These are phyloP conservation scores for Pristionchus pacificus DNA, from an alignment of 1,140 invertebrate species.

Conservation along the genomic window DNA sequence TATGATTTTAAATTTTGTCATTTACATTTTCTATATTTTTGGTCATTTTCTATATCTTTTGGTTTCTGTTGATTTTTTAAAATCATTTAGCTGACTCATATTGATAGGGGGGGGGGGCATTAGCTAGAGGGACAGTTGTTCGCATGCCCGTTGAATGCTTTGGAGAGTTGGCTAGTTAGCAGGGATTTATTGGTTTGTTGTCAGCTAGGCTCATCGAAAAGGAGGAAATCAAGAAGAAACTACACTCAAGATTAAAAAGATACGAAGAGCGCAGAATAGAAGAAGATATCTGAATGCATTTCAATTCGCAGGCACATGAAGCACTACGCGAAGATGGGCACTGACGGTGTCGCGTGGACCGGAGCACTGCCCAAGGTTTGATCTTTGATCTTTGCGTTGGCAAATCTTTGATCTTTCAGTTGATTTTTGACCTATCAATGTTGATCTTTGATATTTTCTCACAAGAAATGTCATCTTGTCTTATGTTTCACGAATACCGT, in stretches of 20 bases:
- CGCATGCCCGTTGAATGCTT: too few relatives aligned
- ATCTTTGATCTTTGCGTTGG: not conserved
- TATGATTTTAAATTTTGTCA: too few relatives aligned
- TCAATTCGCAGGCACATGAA: constrained; percentile 27
- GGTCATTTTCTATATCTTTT: too few relatives aligned
- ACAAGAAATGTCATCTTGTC: too few relatives aligned
- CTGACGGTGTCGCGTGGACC: constrained; percentile 11
- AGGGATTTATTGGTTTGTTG: not conserved
- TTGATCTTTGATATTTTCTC: too few relatives aligned
- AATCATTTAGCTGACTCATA: too few relatives aligned
- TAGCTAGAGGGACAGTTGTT: not conserved
- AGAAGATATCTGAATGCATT: not conserved
- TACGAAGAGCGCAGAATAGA: not conserved
- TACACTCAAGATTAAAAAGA: not conserved
- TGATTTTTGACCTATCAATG: too few relatives aligned
- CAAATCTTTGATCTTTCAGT: too few relatives aligned
- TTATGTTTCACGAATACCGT: too few relatives aligned
- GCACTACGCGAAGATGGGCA: constrained; percentile 21
- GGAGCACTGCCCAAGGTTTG: constrained; percentile 26
- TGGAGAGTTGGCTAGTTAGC: too few relatives aligned
- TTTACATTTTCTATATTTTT: too few relatives aligned
- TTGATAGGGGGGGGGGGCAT: not conserved
- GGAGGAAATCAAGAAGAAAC: not conserved
- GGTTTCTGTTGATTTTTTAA: too few relatives aligned
- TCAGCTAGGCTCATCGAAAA: not conserved